Base-by-base conservation (phyloP, 2,113 vertebrate species). In the Strix uralensis region DNA sequence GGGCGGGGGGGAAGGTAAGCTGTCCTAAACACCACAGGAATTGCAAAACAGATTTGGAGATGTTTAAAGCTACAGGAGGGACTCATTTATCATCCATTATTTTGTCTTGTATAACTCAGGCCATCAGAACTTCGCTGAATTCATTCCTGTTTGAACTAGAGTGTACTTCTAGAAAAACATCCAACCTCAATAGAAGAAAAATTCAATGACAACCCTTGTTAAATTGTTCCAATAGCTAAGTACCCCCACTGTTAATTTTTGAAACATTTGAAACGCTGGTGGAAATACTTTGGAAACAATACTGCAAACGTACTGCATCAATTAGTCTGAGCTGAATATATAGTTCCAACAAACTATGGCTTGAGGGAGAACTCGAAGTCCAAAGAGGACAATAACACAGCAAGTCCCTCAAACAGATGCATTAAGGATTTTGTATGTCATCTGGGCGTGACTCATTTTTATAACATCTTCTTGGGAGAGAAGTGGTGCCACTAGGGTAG, bases 321-420 rank as follows among this genome's bases (percentile, higher is more conserved):
- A 95, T 97, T 97, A 95, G 81, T 73, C 71, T 95, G 78, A 95
- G 89, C 89, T 96, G 91, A 95, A 96, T 95, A 96, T 95, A 96
- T 97, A 95, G 94, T 97, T 97, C 96, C 95, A 97, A 88, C 92
- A 95, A 97, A 95, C 78, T 90, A 88, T 96, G 92, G 94, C 96
- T 96, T 88, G 94, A 97, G 95, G 96, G 96, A 81, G 82, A 93
- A 93, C 92, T 96, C 85, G 7, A 86, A 96, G 75, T 95, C 96
- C 90, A 92, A 95, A 93, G 92, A 97, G 91, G 95, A 96, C 97
- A 97, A 97, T 97, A 97, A 96, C 96, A 91, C 96, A 96, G 96
- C 92, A 91, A 96, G 95, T 94, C 94, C 67, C 91, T 95, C 94
- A 95, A 91, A 96, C 84, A 97, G 94, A 94, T 97, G 91, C 89